Conservation (phyloP, 2,113 vertebrate genomes). For the Hippocampus mohnikei region DNA sequence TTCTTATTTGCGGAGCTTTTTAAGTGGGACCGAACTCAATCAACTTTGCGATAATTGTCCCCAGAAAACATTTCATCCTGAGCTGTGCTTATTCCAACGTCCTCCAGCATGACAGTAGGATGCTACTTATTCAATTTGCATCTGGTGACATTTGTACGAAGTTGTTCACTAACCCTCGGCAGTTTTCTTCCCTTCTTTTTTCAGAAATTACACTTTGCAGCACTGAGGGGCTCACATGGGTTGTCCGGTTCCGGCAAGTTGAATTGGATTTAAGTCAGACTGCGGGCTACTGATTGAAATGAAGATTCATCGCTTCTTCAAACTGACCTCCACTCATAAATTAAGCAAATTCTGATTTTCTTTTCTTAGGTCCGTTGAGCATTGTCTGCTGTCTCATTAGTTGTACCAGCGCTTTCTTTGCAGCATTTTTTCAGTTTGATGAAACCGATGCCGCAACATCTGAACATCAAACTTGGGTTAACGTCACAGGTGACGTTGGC, state of each 20-base stretch:
- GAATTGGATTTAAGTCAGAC: conserved; percentile 29
- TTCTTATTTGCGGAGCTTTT: neutral
- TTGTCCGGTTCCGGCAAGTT: conserved; percentile 29
- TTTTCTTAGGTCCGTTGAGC: conserved; percentile 40
- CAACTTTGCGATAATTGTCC: neutral
- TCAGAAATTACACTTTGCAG: conserved; percentile 29
- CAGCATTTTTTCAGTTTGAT: conserved; percentile 32
- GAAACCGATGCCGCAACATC: conserved; percentile 14
- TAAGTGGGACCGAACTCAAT: neutral
- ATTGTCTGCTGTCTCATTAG: conserved; percentile 7
- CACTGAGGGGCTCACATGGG: neutral
- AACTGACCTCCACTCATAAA: conserved; percentile 38
- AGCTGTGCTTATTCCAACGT: neutral
- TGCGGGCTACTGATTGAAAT: conserved; percentile 31
- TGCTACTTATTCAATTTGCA: neutral
- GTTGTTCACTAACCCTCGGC: conserved; percentile 25
- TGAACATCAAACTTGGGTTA: conserved; percentile 15
- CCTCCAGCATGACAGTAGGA: neutral
- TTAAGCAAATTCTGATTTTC: conserved; percentile 35
- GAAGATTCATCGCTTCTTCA: conserved; percentile 22
- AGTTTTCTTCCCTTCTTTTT: conserved; percentile 29
- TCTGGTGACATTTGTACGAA: neutral
- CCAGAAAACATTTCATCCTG: neutral
- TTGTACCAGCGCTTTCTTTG: conserved; percentile 32
- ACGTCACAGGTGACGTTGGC: conserved; percentile 43